Conservation (phyloP, 2,888 invertebrate species). For the Harpalus rufipes region DNA sequence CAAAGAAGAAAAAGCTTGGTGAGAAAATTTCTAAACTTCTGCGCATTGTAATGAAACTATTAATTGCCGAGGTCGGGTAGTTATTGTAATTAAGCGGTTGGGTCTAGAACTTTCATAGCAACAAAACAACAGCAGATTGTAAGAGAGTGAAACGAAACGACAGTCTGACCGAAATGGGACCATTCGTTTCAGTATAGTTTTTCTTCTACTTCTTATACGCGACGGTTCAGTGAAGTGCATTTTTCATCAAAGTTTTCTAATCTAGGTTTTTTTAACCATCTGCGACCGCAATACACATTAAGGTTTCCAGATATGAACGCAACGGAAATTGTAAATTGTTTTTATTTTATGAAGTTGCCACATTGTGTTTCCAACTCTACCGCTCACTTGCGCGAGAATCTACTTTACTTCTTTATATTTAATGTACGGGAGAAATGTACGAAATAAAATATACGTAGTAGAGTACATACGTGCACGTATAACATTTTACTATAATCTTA, state of each 20-base stretch:
- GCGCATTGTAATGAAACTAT: constrained; percentile 37
- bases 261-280: constrained; percentile 52
- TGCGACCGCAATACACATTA: constrained; percentile 42
- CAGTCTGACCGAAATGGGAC: background rate
- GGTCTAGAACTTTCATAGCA: constrained; percentile 37
- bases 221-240: constrained; percentile 36
- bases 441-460: constrained; percentile 16
- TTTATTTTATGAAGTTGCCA: constrained; percentile 45
- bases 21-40: constrained; percentile 24
- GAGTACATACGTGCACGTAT: background rate
- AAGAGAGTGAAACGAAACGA: constrained; percentile 31
- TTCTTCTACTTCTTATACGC: constrained; percentile 46
- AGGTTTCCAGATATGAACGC: constrained; percentile 25
- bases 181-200: constrained; percentile 18
- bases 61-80: constrained; percentile 27
- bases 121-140: constrained; percentile 29
- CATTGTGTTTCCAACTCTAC: constrained; percentile 10
- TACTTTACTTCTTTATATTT: constrained; percentile 22
- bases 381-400: background rate
- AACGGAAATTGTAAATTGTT: constrained; percentile 42
- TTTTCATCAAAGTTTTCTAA: constrained; percentile 60
- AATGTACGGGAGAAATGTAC: background rate
- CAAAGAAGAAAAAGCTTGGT: constrained; percentile 9
- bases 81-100: constrained; percentile 42
- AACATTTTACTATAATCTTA: constrained; percentile 26